phyloP scores from a whole-genome alignment of 2,888 invertebrate genomes.

The Eupithecia insigniata region DNA sequence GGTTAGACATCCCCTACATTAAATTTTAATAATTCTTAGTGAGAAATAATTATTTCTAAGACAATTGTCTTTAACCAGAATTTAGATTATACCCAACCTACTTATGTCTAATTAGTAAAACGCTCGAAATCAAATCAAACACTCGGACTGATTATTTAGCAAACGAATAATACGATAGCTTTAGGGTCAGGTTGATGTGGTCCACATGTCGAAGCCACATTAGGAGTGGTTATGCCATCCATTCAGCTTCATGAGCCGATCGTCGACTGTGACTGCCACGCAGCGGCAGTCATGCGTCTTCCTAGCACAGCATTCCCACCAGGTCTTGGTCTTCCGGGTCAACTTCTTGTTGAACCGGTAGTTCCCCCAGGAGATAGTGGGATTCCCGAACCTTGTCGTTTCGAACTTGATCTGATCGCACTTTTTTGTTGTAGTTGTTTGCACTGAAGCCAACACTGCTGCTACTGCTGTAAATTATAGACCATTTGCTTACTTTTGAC shows the following conservation, averaged over 20 bases:
- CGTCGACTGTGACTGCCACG: constrained; percentile 68
- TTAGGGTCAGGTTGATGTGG: neutral
- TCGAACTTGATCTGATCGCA: constrained; percentile 60
- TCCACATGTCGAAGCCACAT: neutral
- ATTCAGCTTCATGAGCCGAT: constrained; percentile 67
- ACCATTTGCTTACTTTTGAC: constrained; percentile 7
- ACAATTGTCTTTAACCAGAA: no score
- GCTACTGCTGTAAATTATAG: constrained; percentile 9
- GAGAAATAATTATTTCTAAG: no score
- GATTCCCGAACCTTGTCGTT: constrained; percentile 70
- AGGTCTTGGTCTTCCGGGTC: constrained; percentile 65
- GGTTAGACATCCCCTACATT: neutral
- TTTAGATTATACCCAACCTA: neutral
- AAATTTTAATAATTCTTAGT: neutral
- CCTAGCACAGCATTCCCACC: constrained; percentile 75
- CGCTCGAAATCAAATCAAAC: neutral
- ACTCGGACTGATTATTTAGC: neutral
- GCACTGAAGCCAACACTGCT: neutral
- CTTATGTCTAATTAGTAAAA: neutral
- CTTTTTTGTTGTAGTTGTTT: constrained; percentile 9
- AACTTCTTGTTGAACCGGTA: constrained; percentile 73
- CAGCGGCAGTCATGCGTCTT: constrained; percentile 66
- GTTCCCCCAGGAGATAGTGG: constrained; percentile 71
- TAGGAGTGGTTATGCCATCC: constrained; percentile 73
- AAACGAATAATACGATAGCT: neutral